Conservation (phyloP, 2,888 invertebrate genomes). For the Venusia cambrica region DNA sequence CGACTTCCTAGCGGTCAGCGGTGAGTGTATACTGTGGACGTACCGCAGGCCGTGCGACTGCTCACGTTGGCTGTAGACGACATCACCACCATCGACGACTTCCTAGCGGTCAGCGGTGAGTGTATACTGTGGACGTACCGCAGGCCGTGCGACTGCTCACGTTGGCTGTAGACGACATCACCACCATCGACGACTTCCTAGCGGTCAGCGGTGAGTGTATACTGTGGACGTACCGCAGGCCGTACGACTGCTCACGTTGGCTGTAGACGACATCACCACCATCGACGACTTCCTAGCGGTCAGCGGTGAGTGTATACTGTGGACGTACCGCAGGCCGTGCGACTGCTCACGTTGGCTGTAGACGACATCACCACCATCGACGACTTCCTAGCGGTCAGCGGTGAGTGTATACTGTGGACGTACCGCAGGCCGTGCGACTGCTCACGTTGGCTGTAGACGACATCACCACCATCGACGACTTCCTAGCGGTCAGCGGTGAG, state of each 20-base stretch:
- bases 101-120: background rate
- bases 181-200: background rate
- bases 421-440: background rate
- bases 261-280: background rate
- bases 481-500: background rate
- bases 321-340: background rate
- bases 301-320: background rate
- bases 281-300: background rate
- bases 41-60: background rate
- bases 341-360: background rate
- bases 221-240: background rate
- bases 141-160: background rate
- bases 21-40: background rate
- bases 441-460: background rate
- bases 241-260: background rate
- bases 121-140: background rate
- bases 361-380: constrained; percentile 1
- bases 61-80: background rate
- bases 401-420: background rate
- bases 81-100: constrained; percentile 1
- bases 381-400: background rate
- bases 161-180: background rate
- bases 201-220: background rate
- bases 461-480: constrained; percentile 1
- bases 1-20: constrained; percentile 1